Conservation (phyloP, 2,888 invertebrate genomes). For the Drosophila pullipes region DNA sequence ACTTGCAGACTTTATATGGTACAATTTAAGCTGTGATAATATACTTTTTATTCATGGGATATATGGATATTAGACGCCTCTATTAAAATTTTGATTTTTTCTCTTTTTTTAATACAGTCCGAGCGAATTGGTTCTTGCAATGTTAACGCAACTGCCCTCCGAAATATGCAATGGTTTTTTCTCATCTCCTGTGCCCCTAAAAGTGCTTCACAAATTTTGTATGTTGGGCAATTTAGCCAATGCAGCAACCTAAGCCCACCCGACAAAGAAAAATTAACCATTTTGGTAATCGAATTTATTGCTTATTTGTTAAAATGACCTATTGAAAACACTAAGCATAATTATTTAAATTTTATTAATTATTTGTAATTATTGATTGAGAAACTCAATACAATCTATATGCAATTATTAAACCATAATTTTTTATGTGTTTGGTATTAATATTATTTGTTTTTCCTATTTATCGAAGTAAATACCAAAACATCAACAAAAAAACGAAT, state of each 20-base stretch:
- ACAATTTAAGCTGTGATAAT: not conserved
- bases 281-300: not conserved
- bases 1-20: not conserved
- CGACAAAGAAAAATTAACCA: not conserved
- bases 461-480: conserved; percentile 1
- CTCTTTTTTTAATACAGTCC: not conserved
- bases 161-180: not conserved
- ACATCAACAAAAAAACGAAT: not conserved
- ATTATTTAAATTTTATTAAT: not conserved
- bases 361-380: not conserved
- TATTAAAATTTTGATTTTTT: not conserved
- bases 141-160: not conserved
- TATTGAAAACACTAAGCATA: not conserved
- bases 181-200: not conserved
- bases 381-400: not conserved
- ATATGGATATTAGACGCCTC: not conserved
- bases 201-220: not conserved
- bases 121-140: not conserved
- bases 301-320: not conserved
- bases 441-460: not conserved
- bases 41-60: too few species aligned
- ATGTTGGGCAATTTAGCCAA: not conserved
- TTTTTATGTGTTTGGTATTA: not conserved
- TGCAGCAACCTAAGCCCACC: not conserved
- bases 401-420: not conserved